Evolutionary conservation across 2,797 vertebrate species (phyloP), one percentile per base, ranked within the genome.

Genomic region (Sebastes itinus): DNA sequence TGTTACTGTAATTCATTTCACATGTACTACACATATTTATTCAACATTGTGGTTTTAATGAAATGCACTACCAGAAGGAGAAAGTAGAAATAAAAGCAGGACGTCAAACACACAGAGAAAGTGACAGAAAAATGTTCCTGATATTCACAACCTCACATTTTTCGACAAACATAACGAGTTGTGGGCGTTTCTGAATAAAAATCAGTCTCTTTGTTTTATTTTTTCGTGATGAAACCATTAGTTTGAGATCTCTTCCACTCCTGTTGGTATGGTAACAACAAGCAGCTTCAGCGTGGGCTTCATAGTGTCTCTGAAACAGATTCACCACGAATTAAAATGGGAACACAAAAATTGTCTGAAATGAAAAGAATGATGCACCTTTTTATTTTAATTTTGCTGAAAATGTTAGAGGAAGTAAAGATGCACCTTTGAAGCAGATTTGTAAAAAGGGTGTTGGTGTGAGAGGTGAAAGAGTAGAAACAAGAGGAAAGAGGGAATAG

Each of bases 251-350:
- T 46, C 22, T 42, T 6, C 14, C 63, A 9, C 38, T 42, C 35
- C 14, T 27, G 38, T 66, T 49, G 63, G 23, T 20, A 66, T 49
- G 38, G 63, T 49, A 66, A 66, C 63, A 42, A 27, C 38, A 14
- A 56, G 1, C 27, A 23, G 20, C 30, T 42, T 72, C 30, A 5
- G 46, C 2, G 33, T 80, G 68, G 60, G 60, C 62, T 70, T 20
- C 2, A 1, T 20, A 3, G 23, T 74, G 74, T 75, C 54, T 14
- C n/a, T 30, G 55, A 63, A 86, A 69, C 38, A 69, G 22, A 75
- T 72, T 18, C 71, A 27, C 8, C 12, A 63, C 10, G 23, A 77
- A 77, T 82, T 75, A 46, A 75, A 81, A 49, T 5, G 28, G 7
- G 59, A n/a, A 70, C 59, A 78, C 27, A 54, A 80, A 77, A 76